phyloP scores from a whole-genome alignment of 92 coral and sea anemone species.

The Phenganax stokvisi region DNA sequence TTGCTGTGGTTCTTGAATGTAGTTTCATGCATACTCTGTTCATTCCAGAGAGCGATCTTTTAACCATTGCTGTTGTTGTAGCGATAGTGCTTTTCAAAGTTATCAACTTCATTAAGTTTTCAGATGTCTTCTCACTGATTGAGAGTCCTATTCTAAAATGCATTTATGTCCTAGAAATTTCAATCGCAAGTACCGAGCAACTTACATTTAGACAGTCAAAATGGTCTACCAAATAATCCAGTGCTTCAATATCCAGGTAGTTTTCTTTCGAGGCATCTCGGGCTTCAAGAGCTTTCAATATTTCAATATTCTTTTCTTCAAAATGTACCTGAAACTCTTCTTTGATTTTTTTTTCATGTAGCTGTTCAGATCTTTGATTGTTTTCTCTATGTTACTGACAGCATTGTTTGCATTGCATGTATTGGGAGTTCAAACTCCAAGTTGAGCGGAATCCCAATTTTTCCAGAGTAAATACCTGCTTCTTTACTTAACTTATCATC shows the following conservation, averaged over 20 bases:
- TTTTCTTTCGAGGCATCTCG: neutral
- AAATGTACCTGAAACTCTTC: neutral
- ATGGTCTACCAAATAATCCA: neutral
- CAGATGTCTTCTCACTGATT: neutral
- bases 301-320: neutral
- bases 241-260: constrained; percentile 2
- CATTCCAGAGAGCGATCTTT: constrained; percentile 2
- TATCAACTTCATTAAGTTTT: constrained; percentile 2
- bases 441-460: constrained; percentile 18
- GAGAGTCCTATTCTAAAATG: neutral
- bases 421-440: constrained; percentile 18
- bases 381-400: neutral
- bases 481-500: constrained; percentile 28
- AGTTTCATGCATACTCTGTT: neutral
- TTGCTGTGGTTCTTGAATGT: neutral
- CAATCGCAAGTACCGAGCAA: neutral
- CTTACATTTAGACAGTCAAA: neutral
- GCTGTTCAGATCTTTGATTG: neutral
- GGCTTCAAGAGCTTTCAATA: neutral
- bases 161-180: no score
- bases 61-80: neutral
- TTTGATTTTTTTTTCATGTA: neutral
- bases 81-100: neutral
- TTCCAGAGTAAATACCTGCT: constrained; percentile 13
- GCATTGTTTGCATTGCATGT: constrained; percentile 9